phyloP scores from a whole-genome alignment of 1,140 invertebrate species.

The Brachionus manjavacas region DNA sequence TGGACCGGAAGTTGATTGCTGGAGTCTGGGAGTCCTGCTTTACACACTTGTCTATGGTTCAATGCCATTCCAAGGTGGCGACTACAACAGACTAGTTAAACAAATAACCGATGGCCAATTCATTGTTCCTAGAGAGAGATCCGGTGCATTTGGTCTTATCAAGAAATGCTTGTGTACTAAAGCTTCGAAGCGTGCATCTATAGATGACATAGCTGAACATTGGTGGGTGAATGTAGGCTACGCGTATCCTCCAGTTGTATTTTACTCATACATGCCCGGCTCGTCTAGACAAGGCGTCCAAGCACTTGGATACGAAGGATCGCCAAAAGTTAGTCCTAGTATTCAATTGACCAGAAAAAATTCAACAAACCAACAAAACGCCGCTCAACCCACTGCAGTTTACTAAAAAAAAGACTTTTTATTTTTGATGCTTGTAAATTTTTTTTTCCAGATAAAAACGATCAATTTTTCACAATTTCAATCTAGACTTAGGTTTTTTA shows the following conservation, averaged over 20 bases:
- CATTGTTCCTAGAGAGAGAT: slow-evolving; percentile 88
- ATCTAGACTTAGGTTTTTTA: neutral
- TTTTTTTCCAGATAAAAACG: neutral
- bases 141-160: slow-evolving; percentile 86
- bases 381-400: neutral
- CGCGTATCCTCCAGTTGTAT: slow-evolving; percentile 43
- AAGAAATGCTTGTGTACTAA: slow-evolving; percentile 86
- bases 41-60: slow-evolving; percentile 97
- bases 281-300: slow-evolving; percentile 27
- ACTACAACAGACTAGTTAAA: slow-evolving; percentile 90
- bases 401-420: neutral
- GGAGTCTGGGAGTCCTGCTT: slow-evolving; percentile 91
- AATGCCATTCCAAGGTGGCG: slow-evolving; percentile 98
- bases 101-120: slow-evolving; percentile 96
- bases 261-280: slow-evolving; percentile 35
- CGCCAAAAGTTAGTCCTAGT: slow-evolving; percentile 40
- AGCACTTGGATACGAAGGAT: slow-evolving; percentile 37
- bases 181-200: slow-evolving; percentile 78
- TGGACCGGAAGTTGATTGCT: slow-evolving; percentile 87
- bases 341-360: slow-evolving; percentile 26
- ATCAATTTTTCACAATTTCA: neutral
- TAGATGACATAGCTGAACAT: slow-evolving; percentile 86
- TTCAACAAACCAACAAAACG: neutral
- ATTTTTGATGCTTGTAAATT: neutral
- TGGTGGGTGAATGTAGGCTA: slow-evolving; percentile 85